A percentile compares a stretch with the other conserved stretches of the same genome.
Evolutionary conservation across 1,140 invertebrate species (phyloP).

Genomic region (Diabrotica virgifera): DNA sequence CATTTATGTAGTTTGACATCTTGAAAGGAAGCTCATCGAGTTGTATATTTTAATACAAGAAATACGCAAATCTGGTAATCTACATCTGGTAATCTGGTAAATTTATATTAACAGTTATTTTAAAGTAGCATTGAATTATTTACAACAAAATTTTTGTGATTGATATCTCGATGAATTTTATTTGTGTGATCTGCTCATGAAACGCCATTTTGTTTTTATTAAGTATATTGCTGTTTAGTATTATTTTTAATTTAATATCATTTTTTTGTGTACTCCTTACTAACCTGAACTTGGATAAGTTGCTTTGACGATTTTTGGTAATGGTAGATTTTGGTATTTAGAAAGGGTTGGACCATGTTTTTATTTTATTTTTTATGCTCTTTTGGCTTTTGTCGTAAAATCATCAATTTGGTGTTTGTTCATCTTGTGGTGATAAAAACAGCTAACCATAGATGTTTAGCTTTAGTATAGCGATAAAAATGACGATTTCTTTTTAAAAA

Average conservation of each 20-base stretch:
- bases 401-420: not conserved
- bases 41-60: too few species aligned
- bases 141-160: too few species aligned
- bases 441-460: too few species aligned
- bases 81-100: too few species aligned
- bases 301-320: constrained; percentile 8
- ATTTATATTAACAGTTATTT: too few species aligned
- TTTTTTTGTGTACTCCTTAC: not conserved
- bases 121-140: too few species aligned
- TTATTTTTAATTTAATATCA: not conserved
- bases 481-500: too few species aligned
- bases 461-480: too few species aligned
- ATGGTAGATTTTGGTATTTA: not conserved
- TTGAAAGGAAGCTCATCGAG: too few species aligned
- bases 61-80: too few species aligned
- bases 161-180: not conserved
- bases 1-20: too few species aligned
- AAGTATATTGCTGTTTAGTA: not conserved
- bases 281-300: constrained; percentile 7
- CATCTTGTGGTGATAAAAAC: not conserved
- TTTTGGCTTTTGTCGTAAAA: not conserved
- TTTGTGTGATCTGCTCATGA: not conserved
- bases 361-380: not conserved
- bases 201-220: not conserved
- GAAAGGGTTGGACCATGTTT: not conserved